A percentile compares a stretch with the other conserved stretches of the same genome.
phyloP scores from a whole-genome alignment of 2,113 vertebrate genomes.

The Erythrolamprus reginae region DNA sequence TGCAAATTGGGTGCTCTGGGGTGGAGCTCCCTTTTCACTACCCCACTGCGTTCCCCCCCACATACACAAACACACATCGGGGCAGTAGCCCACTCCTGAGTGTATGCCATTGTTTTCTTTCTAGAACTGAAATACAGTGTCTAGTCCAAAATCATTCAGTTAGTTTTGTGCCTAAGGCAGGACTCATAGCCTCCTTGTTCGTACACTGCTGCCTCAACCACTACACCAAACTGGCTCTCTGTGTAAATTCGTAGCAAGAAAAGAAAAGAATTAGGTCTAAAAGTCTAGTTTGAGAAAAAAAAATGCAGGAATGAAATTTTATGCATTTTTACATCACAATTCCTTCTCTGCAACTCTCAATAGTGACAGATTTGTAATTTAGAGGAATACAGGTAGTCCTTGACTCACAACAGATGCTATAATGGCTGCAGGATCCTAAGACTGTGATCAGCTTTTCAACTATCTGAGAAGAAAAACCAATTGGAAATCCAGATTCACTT shows the following conservation, averaged over 20 bases:
- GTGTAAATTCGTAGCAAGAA: neutral
- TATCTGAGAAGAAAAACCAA: too few species aligned
- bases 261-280: neutral
- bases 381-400: neutral
- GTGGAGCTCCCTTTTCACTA: too few species aligned
- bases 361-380: neutral
- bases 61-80: too few species aligned
- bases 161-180: neutral
- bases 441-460: too few species aligned
- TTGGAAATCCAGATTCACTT: too few species aligned
- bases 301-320: neutral
- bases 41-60: too few species aligned
- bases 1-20: too few species aligned
- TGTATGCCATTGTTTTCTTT: neutral
- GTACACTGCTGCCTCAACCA: neutral
- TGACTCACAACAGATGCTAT: too few species aligned
- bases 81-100: too few species aligned
- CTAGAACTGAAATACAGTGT: neutral
- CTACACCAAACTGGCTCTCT: neutral
- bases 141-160: neutral
- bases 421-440: too few species aligned
- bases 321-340: neutral
- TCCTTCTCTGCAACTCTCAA: neutral
- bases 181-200: neutral
- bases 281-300: neutral